A percentile compares a stretch with the other conserved stretches of the same genome.
phyloP scores from a whole-genome alignment of 2,797 vertebrate species.

The Pipistrellus pygmaeus region DNA sequence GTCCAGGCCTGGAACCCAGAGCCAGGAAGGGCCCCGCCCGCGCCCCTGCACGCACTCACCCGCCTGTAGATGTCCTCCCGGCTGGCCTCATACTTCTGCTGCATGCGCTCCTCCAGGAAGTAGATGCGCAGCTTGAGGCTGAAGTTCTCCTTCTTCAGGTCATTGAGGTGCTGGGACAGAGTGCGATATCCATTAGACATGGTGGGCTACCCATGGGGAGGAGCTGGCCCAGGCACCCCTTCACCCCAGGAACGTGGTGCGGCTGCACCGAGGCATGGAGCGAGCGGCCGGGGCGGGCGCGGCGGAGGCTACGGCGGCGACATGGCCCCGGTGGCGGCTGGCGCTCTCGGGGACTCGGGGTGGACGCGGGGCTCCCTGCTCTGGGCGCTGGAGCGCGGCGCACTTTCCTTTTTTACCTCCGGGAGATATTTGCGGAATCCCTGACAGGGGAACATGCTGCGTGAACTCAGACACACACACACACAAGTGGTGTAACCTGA shows the following conservation, averaged over 20 bases:
- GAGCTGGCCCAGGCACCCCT: conserved; percentile 85
- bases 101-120: conserved; percentile 97
- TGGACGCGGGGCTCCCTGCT: conserved; percentile 49
- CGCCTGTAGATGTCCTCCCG: conserved; percentile 92
- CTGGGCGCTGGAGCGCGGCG: conserved; percentile 77
- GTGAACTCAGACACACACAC: conserved; percentile 86
- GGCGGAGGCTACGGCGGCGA: conserved; percentile 58
- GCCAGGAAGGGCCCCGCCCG: background rate
- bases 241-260: conserved; percentile 81
- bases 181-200: conserved; percentile 98
- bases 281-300: background rate
- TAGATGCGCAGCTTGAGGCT: conserved; percentile 99
- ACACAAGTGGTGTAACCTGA: conserved; percentile 89
- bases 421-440: conserved; percentile 94
- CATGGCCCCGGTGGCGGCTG: conserved; percentile 61
- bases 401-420: conserved; percentile 89
- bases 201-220: conserved; percentile 88
- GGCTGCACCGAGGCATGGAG: conserved; percentile 59
- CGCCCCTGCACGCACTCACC: conserved; percentile 90
- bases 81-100: conserved; percentile 95
- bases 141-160: conserved; percentile 99
- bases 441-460: conserved; percentile 85
- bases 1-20: background rate
- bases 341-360: conserved; percentile 35
- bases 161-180: conserved; percentile 98